Conservation (phyloP, 2,888 invertebrate species). For the Beris morrisii region DNA sequence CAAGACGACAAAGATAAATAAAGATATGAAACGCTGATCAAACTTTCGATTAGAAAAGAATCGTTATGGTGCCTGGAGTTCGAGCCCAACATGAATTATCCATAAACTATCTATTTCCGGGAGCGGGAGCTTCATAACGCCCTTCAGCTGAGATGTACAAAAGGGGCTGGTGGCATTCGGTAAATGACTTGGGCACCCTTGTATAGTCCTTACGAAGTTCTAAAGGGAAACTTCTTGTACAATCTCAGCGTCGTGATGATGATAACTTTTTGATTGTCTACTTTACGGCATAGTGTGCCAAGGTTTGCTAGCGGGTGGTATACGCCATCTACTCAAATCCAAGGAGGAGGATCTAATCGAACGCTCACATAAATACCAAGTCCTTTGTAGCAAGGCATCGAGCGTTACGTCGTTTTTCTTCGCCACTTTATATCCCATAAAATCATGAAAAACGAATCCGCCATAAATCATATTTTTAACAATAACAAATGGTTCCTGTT, state of each 20-base stretch:
- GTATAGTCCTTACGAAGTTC: slow-evolving; percentile 8
- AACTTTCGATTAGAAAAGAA: too few relatives aligned
- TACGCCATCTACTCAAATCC: neutral
- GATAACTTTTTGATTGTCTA: slow-evolving; percentile 25
- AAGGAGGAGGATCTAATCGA: slow-evolving; percentile 27
- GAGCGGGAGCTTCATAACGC: slow-evolving; percentile 21
- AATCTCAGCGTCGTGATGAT: slow-evolving; percentile 20
- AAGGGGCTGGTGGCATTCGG: slow-evolving; percentile 19
- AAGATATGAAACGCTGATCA: too few relatives aligned
- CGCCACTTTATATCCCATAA: slow-evolving; percentile 18
- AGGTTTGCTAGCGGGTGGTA: neutral
- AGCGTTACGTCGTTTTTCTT: slow-evolving; percentile 33
- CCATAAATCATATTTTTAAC: slow-evolving; percentile 41
- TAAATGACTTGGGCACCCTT: slow-evolving; percentile 19
- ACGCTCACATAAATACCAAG: slow-evolving; percentile 35
- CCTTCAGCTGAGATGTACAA: slow-evolving; percentile 1
- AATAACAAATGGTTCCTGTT: slow-evolving; percentile 37
- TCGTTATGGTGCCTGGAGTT: too few relatives aligned
- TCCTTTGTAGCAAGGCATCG: slow-evolving; percentile 38
- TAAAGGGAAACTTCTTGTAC: slow-evolving; percentile 6
- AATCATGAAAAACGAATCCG: slow-evolving; percentile 17
- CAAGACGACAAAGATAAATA: too few relatives aligned
- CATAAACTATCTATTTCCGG: slow-evolving; percentile 39
- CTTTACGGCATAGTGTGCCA: slow-evolving; percentile 16
- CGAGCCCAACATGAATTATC: slow-evolving; percentile 36